Base-by-base conservation (phyloP, 1,140 invertebrate species). In the Caenorhabditis brenneri region DNA sequence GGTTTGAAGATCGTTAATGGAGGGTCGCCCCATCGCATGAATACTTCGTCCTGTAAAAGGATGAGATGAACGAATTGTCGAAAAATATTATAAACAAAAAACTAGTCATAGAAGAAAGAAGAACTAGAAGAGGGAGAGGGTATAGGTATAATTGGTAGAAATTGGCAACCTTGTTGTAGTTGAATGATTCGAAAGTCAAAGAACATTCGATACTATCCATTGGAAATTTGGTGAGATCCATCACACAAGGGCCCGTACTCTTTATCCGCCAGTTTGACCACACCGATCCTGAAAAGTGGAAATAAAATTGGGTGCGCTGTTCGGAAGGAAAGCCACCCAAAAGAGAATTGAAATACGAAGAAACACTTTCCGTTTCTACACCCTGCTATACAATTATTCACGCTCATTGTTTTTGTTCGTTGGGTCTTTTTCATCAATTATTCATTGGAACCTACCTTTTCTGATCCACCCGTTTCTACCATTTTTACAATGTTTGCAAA, bases 231-330 rank as follows among this genome's bases (percentile, higher is more conserved):
- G 80, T 60, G 24, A 90, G 74, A 85, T 90, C 88, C 82, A 90
- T 84, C 15, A 53, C 69, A 58, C 89, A 90, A 6, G 89, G 89
- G 0, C 89, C 89, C 2, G 85, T 91, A 33, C 81, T 83, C 69
- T 91, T 90, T 42, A 90, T 90, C 80, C 89, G 53, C 86, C 88
- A 91, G 83, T 89, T 90, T 10, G 89, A 85, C 89, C 89, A 90
- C 27, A 90, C 80, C 5, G 89, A 89, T 19, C 88, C 87, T 88
- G 69, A 55, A 86, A 65, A 80, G 31, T 29, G 3, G 29, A 65
- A 27, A 10, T 55, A 29, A 6, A 58, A 58, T 27, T 9, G 0
- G 48, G 48, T 51, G 48, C 5, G 9, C 16, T 46, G 42, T 46
- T 46, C 1, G 16, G 33, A 31, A 10, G 4, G 53, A 39, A 22